Evolutionary conservation across 2,888 invertebrate genomes (phyloP).

Genomic region (Neoitamus cyanurus): DNA sequence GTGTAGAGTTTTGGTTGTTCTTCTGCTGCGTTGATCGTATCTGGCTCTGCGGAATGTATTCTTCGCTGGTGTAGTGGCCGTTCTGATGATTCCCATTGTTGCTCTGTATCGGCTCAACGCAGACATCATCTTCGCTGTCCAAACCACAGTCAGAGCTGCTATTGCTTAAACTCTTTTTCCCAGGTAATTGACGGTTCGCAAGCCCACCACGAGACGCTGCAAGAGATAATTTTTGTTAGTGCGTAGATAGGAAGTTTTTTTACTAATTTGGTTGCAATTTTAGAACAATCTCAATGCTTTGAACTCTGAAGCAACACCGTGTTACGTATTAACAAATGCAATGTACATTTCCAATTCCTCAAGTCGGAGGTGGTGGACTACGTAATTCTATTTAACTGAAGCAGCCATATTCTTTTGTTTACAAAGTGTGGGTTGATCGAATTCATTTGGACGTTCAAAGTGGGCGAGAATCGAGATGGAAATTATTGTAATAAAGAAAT

Average conservation of each 20-base stretch:
- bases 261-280: background rate
- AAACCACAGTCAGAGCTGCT: slow-evolving; percentile 83
- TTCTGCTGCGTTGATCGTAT: slow-evolving; percentile 56
- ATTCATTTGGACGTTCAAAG: too few relatives aligned
- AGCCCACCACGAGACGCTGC: slow-evolving; percentile 79
- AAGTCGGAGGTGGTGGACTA: background rate
- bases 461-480: too few relatives aligned
- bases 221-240: slow-evolving; percentile 38
- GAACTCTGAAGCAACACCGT: slow-evolving; percentile 1
- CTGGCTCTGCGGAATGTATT: slow-evolving; percentile 48
- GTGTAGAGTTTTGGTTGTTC: slow-evolving; percentile 62
- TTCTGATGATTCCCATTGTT: slow-evolving; percentile 62
- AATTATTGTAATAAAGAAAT: too few relatives aligned
- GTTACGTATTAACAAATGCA: background rate
- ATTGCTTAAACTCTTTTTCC: slow-evolving; percentile 68
- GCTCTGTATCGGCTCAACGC: slow-evolving; percentile 70
- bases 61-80: slow-evolving; percentile 54
- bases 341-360: background rate
- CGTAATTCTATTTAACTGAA: background rate
- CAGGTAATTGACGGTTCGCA: slow-evolving; percentile 78
- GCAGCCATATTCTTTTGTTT: background rate
- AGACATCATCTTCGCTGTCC: slow-evolving; percentile 70
- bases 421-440: background rate
- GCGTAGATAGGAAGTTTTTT: background rate
- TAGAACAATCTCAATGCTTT: background rate